Evolutionary conservation across 2,797 vertebrate genomes (phyloP), one percentile per base, ranked within the genome.

Genomic region (Spizella passerina): DNA sequence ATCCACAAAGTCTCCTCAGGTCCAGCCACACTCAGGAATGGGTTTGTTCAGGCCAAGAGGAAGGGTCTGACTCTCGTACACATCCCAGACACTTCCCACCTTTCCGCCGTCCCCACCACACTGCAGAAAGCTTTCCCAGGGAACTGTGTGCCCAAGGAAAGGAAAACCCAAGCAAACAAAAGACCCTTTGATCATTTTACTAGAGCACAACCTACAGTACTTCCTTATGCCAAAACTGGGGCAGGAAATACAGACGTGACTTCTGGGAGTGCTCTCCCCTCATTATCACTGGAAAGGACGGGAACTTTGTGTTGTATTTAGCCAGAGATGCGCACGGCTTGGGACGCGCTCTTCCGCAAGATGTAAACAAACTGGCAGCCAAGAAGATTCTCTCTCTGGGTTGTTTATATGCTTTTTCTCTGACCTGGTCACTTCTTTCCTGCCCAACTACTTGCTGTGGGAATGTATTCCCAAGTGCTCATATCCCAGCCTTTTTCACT

Each of bases 181-280:
- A 46, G 19, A 18, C 9, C 21, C 63, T 90, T 90, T 91, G 78
- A 88, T 94, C 14, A 1, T 79, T 91, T 84, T 60, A 72, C 56
- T 84, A 82, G 72, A 50, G 73, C 32, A 78, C 57, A 82, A 50
- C 43, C 83, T 84, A 63, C 66, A 86, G 55, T 29, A 69, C 44
- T 92, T 93, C 92, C 68, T 88, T 47, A 47, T 53, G 83, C 75
- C 29, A 21, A 75, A 94, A 82, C 4, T 21, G 3, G 78, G 81
- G 24, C 82, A 89, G 96, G 95, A 96, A 96, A 65, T 14, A 86
- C 29, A 90, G 90, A 96, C 92, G 88, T 93, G 94, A 94, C 96
- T 95, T 46, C 57, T 63, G 70, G 2, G 64, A 85, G 70, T 30
- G 52, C 44, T 85, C 71, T 93, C 73, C 76, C 50, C 30, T 3